These are phyloP conservation scores for Gallinago stenura DNA, from an alignment of 2,797 vertebrate genomes.

Conservation along the genomic window DNA sequence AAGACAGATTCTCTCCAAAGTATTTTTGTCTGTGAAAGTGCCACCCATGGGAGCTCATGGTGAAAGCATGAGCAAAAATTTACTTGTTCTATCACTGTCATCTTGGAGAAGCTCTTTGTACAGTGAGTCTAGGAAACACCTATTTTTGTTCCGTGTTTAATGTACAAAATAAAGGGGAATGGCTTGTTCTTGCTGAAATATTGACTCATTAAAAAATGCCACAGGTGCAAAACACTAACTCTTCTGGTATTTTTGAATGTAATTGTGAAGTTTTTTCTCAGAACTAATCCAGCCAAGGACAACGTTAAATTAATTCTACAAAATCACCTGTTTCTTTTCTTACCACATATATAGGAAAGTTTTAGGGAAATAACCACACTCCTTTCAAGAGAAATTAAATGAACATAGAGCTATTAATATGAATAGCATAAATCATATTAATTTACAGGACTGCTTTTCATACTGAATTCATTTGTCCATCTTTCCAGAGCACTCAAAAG, in stretches of 20 bases:
- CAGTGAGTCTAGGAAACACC: neutral
- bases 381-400: neutral
- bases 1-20: neutral
- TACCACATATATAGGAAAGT: neutral
- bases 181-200: neutral
- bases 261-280: neutral
- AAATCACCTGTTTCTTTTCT: conserved; percentile 21
- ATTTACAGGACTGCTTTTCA: neutral
- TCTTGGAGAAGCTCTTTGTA: neutral
- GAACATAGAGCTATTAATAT: neutral
- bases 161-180: neutral
- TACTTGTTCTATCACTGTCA: neutral
- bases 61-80: neutral
- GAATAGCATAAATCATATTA: neutral
- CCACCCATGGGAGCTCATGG: neutral
- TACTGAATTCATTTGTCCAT: neutral
- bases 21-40: neutral
- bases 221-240: neutral
- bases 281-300: neutral
- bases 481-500: neutral
- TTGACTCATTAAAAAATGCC: neutral
- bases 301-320: neutral
- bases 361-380: neutral
- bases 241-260: neutral
- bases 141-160: neutral